These are phyloP conservation scores for Poeciliopsis gracilis DNA, from an alignment of 2,797 vertebrate genomes.

Conservation along the genomic window DNA sequence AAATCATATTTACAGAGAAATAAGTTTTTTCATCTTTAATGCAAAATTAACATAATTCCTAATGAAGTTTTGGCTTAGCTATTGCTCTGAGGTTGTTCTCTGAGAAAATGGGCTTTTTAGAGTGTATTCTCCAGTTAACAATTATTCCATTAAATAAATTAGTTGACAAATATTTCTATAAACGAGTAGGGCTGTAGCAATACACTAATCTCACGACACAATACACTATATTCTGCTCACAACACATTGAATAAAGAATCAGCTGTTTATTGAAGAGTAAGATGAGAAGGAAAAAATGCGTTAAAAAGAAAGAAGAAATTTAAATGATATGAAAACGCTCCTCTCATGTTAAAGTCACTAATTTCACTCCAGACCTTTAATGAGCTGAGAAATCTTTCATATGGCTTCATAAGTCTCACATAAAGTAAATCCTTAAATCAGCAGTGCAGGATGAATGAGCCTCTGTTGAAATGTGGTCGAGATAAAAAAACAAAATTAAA, in stretches of 20 bases:
- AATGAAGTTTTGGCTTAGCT: no score
- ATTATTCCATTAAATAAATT: no score
- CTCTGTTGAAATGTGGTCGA: slow-evolving; percentile 29
- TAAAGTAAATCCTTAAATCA: slow-evolving; percentile 31
- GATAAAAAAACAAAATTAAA: slow-evolving; percentile 9
- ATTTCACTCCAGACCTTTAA: slow-evolving; percentile 47
- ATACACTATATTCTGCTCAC: no score
- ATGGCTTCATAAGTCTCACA: slow-evolving; percentile 14
- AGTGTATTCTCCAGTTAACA: no score
- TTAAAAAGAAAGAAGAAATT: slow-evolving; percentile 1
- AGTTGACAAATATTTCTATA: no score
- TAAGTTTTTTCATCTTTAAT: no score
- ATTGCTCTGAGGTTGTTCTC: no score
- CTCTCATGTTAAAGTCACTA: slow-evolving; percentile 36
- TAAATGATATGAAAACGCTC: background rate
- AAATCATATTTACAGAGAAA: no score
- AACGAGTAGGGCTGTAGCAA: no score
- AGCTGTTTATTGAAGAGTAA: background rate
- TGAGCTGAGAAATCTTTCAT: slow-evolving; percentile 4
- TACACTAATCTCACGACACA: no score
- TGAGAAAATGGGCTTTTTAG: no score
- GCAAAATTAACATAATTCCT: no score
- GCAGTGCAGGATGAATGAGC: slow-evolving; percentile 40
- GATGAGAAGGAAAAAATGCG: background rate
- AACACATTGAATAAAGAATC: background rate